Base-by-base conservation (phyloP, 2,888 invertebrate genomes). In the Hoplodrina blanda region DNA sequence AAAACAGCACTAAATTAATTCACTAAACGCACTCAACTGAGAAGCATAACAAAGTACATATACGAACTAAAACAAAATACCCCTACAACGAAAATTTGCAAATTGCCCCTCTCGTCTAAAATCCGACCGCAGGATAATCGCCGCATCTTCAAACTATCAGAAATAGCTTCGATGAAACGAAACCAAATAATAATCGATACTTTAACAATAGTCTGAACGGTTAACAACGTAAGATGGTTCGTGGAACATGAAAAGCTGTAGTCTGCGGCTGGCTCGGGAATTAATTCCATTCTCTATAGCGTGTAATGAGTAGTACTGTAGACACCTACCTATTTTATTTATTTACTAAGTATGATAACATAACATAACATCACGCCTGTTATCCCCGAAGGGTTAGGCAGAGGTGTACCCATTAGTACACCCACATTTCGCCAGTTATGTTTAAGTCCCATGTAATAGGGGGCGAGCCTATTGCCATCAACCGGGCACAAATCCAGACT, bases 261-360 rank as follows among this genome's bases (percentile, higher is more conserved):
- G 93, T 93, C 93, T 93, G 93, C 90, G 91, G 90, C 84, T 84
- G 88, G 88, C 88, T 89, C 80, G 79, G 89, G 89, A 92, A 94
- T 94, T 94, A 94, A 94, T 94, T 93, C 92, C 90, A 88, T 92
- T 90, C 90, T 88, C 87, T 87, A 88, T 87, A 84, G 77, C 88
- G 84, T 90, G 90, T 92, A 92, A 92, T 91, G 90, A 91, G 89
- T 87, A 77, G 76, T 74, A 79, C 74, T 82, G 77, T 81, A 80
- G 2, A 17, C 17, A 46, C 46, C 46, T 46, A 68, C 15, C 82
- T 85, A 46, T 17, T 7, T 33, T 50, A 53, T 30, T 49, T 41
- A 4, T 15, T 11, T 57, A 57, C n/a, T 11, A n/a, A 10, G 41
- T 33, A 13, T 56, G 8, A 44, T 54, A 59, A n/a, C n/a, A n/a